Base-by-base conservation (phyloP, 2,797 vertebrate genomes). In the Masticophis lateralis region DNA sequence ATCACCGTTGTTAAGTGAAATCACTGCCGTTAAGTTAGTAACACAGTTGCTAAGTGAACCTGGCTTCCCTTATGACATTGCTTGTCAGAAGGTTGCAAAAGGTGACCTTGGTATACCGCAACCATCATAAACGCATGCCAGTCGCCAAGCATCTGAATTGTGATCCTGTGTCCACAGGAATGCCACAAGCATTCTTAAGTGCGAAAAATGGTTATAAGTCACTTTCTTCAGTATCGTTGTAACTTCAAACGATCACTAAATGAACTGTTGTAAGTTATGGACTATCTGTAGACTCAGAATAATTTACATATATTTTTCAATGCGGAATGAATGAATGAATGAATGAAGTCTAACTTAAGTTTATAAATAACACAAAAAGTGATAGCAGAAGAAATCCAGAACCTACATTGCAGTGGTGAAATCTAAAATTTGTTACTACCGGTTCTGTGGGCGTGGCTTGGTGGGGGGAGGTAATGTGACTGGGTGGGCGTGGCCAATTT, bases 301-400 rank as follows among this genome's bases (percentile, higher is more conserved):
- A 59, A 12, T 9, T 51, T 88, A 74, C 37, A 53, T 92, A 32
- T n/a, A 66, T 66, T n/a, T 63, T 86, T 43, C 8, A 88, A 61
- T 6, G 37, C 32, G 32, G n/a, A 83, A 43, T 20, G 14, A 47
- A 88, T 93, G 90, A 79, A 63, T 4, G 60, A 25, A 60, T 61
- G 60, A 25, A 27, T 63, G 25, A 51, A 57, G 91, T 91, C 43
- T 69, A 63, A 56, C n/a, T n/a, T 43, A 55, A 91, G 55, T 93
- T 61, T 88, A 79, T 91, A 93, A 91, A 88, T 93, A 93, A 91
- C 27, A 55, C 18, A 83, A 90, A 88, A 25, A 47, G 6, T 16
- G 55, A 53, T 61, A 90, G 18, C 22, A 87, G 56, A 92, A 83
- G 13, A 28, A 32, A 92, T 18, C 53, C 28, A 83, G 66, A 88